Conservation (phyloP, 2,888 invertebrate genomes). For the Pterostichus niger region DNA sequence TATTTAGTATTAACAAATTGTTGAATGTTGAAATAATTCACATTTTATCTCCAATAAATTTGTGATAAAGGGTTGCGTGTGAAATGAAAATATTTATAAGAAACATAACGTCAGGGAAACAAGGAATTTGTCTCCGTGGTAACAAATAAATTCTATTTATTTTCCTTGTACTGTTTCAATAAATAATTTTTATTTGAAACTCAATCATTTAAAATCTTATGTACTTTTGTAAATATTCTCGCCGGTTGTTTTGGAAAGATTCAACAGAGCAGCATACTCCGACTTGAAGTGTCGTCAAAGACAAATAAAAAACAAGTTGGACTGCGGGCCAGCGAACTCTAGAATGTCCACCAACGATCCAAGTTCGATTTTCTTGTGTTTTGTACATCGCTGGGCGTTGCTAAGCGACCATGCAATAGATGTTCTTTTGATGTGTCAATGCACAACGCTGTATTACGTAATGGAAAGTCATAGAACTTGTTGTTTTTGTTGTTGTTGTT, state of each 20-base stretch:
- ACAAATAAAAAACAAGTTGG: slow-evolving; percentile 22
- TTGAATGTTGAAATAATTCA: slow-evolving; percentile 32
- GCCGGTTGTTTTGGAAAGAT: not conserved
- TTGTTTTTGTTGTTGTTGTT: slow-evolving; percentile 16
- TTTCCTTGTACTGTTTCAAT: not conserved
- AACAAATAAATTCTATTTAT: not conserved
- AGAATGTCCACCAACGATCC: slow-evolving; percentile 8
- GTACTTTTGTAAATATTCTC: not conserved
- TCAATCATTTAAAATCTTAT: not conserved
- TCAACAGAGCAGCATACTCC: slow-evolving; percentile 1
- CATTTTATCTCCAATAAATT: slow-evolving; percentile 13
- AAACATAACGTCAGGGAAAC: not conserved
- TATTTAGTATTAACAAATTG: not conserved
- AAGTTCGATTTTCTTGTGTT: slow-evolving; percentile 38
- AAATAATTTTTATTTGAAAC: not conserved
- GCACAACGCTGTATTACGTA: slow-evolving; percentile 36
- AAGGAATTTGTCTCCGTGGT: not conserved
- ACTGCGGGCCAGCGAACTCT: slow-evolving; percentile 26
- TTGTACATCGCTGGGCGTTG: slow-evolving; percentile 12
- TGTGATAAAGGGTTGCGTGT: slow-evolving; percentile 28
- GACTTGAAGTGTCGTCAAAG: not conserved
- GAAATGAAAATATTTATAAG: slow-evolving; percentile 19
- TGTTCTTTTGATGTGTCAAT: slow-evolving; percentile 24
- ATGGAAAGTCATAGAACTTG: slow-evolving; percentile 35
- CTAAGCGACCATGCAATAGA: slow-evolving; percentile 23